Percentiles rank a stretch among this genome's conserved stretches.
Conservation (phyloP, 2,113 vertebrate genomes). For the Rhynchomys soricoides region DNA sequence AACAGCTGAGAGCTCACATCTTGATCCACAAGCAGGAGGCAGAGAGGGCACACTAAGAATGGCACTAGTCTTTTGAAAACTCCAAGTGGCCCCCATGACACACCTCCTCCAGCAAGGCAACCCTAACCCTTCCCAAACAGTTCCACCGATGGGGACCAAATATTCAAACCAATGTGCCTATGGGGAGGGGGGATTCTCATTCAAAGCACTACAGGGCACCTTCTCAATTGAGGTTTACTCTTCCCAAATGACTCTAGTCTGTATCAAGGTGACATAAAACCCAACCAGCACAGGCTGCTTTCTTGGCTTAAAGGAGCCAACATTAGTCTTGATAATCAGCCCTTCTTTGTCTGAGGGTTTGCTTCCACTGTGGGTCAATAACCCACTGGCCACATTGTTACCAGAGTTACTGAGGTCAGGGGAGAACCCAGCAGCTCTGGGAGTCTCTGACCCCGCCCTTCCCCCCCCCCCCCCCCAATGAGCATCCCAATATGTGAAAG, state of each 20-base stretch:
- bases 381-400: background rate
- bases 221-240: background rate
- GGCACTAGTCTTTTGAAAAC: background rate
- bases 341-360: background rate
- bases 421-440: background rate
- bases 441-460: no score
- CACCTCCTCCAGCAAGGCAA: background rate
- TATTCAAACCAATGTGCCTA: background rate
- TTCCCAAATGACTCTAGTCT: background rate
- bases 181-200: background rate
- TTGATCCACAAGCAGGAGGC: background rate
- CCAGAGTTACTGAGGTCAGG: slow-evolving; percentile 18
- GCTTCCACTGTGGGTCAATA: background rate
- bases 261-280: background rate
- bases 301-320: background rate
- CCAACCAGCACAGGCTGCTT: background rate
- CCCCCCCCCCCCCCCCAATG: no score
- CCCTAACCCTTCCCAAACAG: background rate
- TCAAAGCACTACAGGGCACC: no score
- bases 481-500: background rate
- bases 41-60: background rate
- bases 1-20: background rate
- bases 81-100: background rate
- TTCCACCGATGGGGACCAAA: background rate
- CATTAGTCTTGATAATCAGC: background rate